Evolutionary conservation across 2,797 vertebrate species (phyloP), one percentile per base, ranked within the genome.

Genomic region (Cichlasoma orientale): DNA sequence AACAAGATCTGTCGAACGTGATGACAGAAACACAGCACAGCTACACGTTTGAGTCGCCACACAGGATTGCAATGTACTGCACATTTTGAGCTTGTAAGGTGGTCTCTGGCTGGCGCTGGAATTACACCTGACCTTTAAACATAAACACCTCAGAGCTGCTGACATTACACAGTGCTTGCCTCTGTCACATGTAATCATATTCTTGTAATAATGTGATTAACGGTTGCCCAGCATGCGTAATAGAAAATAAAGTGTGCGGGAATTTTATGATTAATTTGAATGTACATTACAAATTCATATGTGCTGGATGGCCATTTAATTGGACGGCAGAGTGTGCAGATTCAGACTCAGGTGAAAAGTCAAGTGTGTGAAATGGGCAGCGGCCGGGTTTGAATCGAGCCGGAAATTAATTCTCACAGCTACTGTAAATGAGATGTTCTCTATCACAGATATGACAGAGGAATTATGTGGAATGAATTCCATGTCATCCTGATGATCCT

Each of bases 61-160:
- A 53, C 63, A 2, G 74, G 18, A 29, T 72, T 11, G 57, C 7
- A n/a, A 54, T 52, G 36, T 50, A 8, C 59, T 56, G 57, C 58
- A 66, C 71, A 61, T 61, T 75, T 66, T 47, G 63, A 80, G 50
- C 21, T 59, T 50, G 50, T 78, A 85, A 76, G 23, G 52, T 83
- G 73, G 36, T 25, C 83, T 53, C 78, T 81, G 53, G 74, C 27
- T 74, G 86, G 72, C 56, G 16, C 57, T 27, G 8, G 72, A 73
- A 89, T 94, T 87, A 85, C 72, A 87, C 54, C 79, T 93, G 89
- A 94, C 92, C 91, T 95, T 94, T 94, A 88, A 76, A 85, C 70
- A 75, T 70, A 87, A 85, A 88, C 82, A 79, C 82, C 89, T 88
- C 66, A 1, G 25, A 86, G 83, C 74, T 78, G 74, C 82, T 84